A percentile compares a stretch with the other conserved stretches of the same genome.
Conservation (phyloP, 2,113 vertebrate genomes). For the Otocyon megalotis region DNA sequence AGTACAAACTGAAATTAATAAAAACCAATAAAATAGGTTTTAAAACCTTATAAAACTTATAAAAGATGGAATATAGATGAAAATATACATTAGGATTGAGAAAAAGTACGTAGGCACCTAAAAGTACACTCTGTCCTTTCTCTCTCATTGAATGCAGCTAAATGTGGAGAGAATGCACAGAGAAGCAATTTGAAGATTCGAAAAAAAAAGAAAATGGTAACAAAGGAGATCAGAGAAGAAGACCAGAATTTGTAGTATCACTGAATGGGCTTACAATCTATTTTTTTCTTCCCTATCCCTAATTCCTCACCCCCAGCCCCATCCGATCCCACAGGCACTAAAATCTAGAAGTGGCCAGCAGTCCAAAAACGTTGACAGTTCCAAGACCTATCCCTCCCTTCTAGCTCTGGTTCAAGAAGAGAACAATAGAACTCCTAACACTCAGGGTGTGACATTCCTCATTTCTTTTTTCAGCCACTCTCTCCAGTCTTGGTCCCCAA, state of each 20-base stretch:
- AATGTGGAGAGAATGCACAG: background rate
- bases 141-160: background rate
- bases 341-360: background rate
- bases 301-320: fast-evolving
- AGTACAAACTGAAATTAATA: background rate
- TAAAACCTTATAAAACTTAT: background rate
- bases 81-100: background rate
- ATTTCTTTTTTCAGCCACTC: background rate
- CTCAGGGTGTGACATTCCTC: background rate
- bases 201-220: background rate
- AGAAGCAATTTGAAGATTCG: background rate
- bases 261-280: background rate
- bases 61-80: background rate
- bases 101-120: background rate
- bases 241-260: background rate
- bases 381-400: background rate
- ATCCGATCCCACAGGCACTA: background rate
- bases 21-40: background rate
- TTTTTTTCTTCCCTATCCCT: background rate
- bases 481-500: background rate
- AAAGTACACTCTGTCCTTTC: background rate
- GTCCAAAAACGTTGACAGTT: background rate
- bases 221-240: background rate
- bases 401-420: background rate
- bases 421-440: background rate